Evolutionary conservation across 2,113 vertebrate genomes (phyloP).

Genomic region (Antigone vipio): DNA sequence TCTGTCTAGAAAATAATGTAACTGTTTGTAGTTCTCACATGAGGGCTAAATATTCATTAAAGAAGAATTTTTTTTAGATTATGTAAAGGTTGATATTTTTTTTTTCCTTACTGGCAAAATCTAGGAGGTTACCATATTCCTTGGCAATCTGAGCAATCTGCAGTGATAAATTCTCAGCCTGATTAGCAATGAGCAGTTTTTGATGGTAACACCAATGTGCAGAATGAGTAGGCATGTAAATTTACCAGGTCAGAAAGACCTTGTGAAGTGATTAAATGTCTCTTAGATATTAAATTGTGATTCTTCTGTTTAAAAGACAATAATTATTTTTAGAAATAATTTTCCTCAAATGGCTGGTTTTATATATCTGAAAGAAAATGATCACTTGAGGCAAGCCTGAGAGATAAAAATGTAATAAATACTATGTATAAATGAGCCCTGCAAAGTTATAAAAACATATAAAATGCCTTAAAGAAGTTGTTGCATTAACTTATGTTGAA

Average conservation of each 20-base stretch:
- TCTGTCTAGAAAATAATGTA: not conserved
- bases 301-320: not conserved
- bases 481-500: not conserved
- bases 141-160: not conserved
- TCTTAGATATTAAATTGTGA: not conserved
- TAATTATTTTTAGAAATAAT: not conserved
- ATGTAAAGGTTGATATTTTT: not conserved
- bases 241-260: not conserved
- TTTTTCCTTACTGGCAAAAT: not conserved
- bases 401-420: not conserved
- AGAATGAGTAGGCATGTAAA: not conserved
- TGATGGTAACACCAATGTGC: too few relatives aligned
- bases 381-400: not conserved
- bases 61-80: not conserved
- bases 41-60: not conserved
- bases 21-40: not conserved
- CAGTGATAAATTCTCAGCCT: not conserved
- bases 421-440: not conserved
- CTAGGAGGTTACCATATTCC: not conserved
- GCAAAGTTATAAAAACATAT: not conserved
- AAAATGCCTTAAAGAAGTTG: not conserved
- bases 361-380: not conserved
- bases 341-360: not conserved
- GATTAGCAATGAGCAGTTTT: too few relatives aligned
- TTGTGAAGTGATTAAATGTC: not conserved